Percentiles rank a stretch among this genome's conserved stretches.
These are phyloP conservation scores for Pollenia amentaria DNA, from an alignment of 2,888 invertebrate species.

Conservation along the genomic window DNA sequence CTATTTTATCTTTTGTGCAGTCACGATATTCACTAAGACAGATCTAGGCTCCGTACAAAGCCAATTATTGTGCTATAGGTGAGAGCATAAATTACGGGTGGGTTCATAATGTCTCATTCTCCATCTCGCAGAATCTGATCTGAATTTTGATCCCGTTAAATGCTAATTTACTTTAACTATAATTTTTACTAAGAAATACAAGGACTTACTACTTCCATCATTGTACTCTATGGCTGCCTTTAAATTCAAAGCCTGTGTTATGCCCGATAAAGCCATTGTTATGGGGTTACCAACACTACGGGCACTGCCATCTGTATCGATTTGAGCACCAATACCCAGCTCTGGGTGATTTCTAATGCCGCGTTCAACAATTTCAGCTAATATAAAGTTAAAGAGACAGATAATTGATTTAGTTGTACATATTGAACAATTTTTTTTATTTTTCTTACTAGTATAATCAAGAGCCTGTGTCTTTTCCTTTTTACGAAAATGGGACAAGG, in stretches of 20 bases:
- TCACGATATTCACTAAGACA: no score
- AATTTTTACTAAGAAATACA: neutral
- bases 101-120: no score
- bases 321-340: constrained; percentile 97
- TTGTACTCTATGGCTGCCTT: constrained; percentile 99
- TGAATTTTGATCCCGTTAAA: neutral
- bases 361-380: constrained; percentile 94
- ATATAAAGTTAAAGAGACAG: constrained; percentile 80
- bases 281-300: constrained; percentile 93
- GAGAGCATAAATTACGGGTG: no score
- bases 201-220: constrained; percentile 89
- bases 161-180: neutral
- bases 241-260: constrained; percentile 98
- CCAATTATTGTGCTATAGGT: no score
- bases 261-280: constrained; percentile 94
- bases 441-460: constrained; percentile 91
- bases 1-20: no score
- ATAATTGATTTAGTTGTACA: no score
- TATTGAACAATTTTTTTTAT: neutral
- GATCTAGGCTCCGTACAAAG: no score
- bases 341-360: constrained; percentile 99
- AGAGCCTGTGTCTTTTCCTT: constrained; percentile 97
- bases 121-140: no score
- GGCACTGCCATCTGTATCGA: constrained; percentile 87
- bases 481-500: constrained; percentile 96